Conservation (phyloP, 2,797 vertebrate genomes). For the Macropus fuliginosus region DNA sequence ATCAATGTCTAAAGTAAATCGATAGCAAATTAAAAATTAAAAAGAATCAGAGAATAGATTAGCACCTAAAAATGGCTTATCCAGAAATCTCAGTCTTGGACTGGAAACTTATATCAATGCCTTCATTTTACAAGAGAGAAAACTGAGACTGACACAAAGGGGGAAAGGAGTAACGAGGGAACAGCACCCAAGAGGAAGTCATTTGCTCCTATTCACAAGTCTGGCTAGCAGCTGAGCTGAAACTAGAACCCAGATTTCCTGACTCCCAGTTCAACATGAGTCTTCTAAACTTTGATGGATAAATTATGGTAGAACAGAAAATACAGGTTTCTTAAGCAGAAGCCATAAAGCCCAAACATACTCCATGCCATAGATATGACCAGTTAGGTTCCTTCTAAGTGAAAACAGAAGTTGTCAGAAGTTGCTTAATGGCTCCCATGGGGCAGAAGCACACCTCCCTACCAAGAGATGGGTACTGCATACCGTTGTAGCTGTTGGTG, state of each 20-base stretch:
- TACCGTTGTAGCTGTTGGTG: neutral
- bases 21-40: neutral
- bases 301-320: neutral
- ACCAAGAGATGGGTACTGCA: neutral
- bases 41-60: neutral
- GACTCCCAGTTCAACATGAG: neutral
- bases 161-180: neutral
- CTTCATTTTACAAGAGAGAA: neutral
- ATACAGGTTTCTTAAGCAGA: neutral
- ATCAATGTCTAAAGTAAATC: neutral
- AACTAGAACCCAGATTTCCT: neutral
- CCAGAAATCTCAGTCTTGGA: neutral
- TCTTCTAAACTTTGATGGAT: neutral
- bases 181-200: neutral
- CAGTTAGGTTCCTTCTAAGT: neutral
- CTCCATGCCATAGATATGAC: neutral
- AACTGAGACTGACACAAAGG: neutral
- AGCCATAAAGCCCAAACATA: neutral
- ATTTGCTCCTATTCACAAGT: neutral
- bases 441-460: neutral
- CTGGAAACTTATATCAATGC: neutral
- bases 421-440: neutral
- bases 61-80: neutral
- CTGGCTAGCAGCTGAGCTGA: neutral
- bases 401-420: neutral